Conservation (phyloP, 2,888 invertebrate genomes). For the Pammene fasciana region DNA sequence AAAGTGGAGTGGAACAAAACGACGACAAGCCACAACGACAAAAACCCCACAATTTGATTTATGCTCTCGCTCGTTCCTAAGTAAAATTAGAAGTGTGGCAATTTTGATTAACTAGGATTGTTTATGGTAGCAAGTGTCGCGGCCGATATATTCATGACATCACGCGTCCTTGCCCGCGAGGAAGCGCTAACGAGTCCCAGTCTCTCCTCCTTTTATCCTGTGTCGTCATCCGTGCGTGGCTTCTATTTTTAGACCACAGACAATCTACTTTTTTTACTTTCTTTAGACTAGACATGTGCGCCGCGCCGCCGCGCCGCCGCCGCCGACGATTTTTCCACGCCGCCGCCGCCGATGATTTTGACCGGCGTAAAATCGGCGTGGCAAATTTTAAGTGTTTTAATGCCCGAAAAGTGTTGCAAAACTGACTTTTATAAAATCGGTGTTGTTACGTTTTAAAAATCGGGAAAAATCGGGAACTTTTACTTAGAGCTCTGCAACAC, state of each 20-base stretch:
- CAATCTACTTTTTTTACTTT: constrained; percentile 43
- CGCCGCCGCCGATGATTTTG: too few relatives aligned
- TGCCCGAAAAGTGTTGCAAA: too few relatives aligned
- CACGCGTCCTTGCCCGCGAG: constrained; percentile 77
- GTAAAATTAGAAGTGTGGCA: not conserved
- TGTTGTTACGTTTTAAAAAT: too few relatives aligned
- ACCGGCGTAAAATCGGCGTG: too few relatives aligned
- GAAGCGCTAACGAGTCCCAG: constrained; percentile 72
- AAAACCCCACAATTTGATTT: not conserved
- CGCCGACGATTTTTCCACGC: too few relatives aligned
- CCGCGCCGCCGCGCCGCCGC: too few relatives aligned
- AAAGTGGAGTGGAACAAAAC: too few relatives aligned
- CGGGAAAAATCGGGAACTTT: too few relatives aligned
- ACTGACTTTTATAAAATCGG: too few relatives aligned
- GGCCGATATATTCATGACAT: constrained; percentile 69
- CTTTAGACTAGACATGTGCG: too few relatives aligned
- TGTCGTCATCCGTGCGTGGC: constrained; percentile 65
- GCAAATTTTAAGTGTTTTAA: too few relatives aligned
- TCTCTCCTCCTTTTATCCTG: constrained; percentile 76
- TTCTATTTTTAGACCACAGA: constrained; percentile 68
- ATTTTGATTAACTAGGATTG: constrained; percentile 4
- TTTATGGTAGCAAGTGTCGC: constrained; percentile 56
- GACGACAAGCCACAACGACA: not conserved
- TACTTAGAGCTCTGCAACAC: too few relatives aligned
- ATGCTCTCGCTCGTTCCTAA: not conserved